Base-by-base conservation (phyloP, 2,888 invertebrate genomes). In the Stenodera caucasica region DNA sequence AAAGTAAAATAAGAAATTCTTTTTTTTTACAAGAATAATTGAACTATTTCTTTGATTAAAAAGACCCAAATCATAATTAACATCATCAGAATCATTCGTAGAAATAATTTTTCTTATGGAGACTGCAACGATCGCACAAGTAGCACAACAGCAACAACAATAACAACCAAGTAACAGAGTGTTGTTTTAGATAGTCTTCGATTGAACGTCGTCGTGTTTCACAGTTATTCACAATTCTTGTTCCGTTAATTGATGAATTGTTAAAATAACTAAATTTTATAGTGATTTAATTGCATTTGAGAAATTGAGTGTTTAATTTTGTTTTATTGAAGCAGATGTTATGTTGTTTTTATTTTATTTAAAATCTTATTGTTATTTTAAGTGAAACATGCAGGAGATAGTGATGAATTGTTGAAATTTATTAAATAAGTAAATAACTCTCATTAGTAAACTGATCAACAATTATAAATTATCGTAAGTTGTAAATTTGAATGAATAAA, bases 61-160 rank as follows among this genome's bases (percentile, higher is more conserved):
- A n/a, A n/a, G n/a, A n/a, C n/a, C n/a, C n/a, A n/a, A n/a, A n/a
- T n/a, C n/a, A n/a, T n/a, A n/a, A n/a, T n/a, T n/a, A n/a, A n/a
- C n/a, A n/a, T n/a, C n/a, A n/a, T n/a, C n/a, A n/a, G n/a, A n/a
- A n/a, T n/a, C n/a, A n/a, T n/a, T n/a, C n/a, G n/a, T n/a, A n/a
- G n/a, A n/a, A n/a, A n/a, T n/a, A n/a, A n/a, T n/a, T n/a, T n/a
- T 40, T 2, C 18, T 50, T 54, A 60, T 66, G 70, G 74, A 71
- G 72, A 73, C 71, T 73, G 69, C 72, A 73, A 72, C 69, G 72
- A 66, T 70, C 66, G 70, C 67, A 67, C 71, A 74, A 74, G 74
- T 72, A 70, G 74, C 73, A 71, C 72, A 61, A 33, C 45, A 21
- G 12, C 45, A 21, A 18, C 45, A 45, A 9, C 45, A 6, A 45